A percentile compares a stretch with the other conserved stretches of the same genome.
Evolutionary conservation across 1,140 invertebrate genomes (phyloP).

Genomic region (Drosophila biarmipes): DNA sequence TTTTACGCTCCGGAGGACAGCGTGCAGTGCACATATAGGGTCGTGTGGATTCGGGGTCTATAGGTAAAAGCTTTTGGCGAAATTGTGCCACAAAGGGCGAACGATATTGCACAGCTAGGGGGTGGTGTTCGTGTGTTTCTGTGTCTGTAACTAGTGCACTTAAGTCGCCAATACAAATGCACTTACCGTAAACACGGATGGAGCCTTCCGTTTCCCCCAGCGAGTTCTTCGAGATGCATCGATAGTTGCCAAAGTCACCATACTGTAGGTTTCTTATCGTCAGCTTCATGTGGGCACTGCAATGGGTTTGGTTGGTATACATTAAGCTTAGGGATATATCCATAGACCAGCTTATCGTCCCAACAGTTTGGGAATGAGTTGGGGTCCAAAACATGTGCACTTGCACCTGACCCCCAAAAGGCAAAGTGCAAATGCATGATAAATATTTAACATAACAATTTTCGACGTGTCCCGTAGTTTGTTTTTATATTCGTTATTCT

Average conservation of each 20-base stretch:
- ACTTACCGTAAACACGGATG: conserved; percentile 95
- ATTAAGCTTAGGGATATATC: conserved; percentile 39
- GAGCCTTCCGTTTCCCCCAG: conserved; percentile 96
- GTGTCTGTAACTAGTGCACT: conserved; percentile 72
- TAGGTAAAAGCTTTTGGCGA: conserved; percentile 81
- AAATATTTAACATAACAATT: conserved; percentile 70
- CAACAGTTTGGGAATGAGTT: not conserved
- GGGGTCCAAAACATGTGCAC: conserved; percentile 34
- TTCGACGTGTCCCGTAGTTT: conserved; percentile 16
- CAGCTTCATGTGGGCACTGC: conserved; percentile 92
- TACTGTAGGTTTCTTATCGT: conserved; percentile 91
- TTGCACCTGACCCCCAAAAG: conserved; percentile 50
- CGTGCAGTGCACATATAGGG: conserved; percentile 55
- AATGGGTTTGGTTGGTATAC: conserved; percentile 23
- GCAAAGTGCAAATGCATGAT: conserved; percentile 63
- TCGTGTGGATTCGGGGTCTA: conserved; percentile 55
- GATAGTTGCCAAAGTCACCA: conserved; percentile 93
- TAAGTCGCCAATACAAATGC: conserved; percentile 77
- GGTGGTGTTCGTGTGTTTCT: conserved; percentile 22
- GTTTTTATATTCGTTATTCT: conserved; percentile 3
- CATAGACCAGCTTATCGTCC: conserved; percentile 17
- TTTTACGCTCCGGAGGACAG: conserved; percentile 73
- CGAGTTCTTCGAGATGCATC: conserved; percentile 96
- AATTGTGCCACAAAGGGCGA: conserved; percentile 80
- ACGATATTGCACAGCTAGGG: conserved; percentile 73